phyloP scores from a whole-genome alignment of 2,797 vertebrate species.

The Acanthurus leucopareius region DNA sequence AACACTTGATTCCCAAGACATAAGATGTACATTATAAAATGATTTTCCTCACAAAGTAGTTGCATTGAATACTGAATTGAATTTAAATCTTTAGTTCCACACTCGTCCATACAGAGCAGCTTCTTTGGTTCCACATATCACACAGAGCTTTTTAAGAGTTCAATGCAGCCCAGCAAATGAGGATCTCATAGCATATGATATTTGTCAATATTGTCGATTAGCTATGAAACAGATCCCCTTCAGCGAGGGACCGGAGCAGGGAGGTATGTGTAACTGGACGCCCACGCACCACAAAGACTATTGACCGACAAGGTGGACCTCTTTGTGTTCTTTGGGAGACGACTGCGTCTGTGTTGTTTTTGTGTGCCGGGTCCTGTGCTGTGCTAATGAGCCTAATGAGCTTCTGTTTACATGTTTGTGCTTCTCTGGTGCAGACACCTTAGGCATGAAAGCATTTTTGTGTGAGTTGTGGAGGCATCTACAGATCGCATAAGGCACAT shows the following conservation, averaged over 20 bases:
- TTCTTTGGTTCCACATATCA: too few species aligned
- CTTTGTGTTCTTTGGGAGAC: constrained; percentile 45
- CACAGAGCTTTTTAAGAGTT: too few species aligned
- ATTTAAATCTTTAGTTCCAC: not conserved
- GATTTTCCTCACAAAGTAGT: not conserved
- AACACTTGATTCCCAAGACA: not conserved
- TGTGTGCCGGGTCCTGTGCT: constrained; percentile 13
- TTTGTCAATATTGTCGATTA: constrained; percentile 82
- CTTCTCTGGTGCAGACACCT: constrained; percentile 54
- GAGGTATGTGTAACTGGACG: constrained; percentile 76
- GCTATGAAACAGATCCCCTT: constrained; percentile 82
- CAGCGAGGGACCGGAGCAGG: constrained; percentile 67
- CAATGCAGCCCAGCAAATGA: constrained; percentile 36
- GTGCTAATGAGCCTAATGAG: constrained; percentile 74
- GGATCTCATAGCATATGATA: constrained; percentile 74
- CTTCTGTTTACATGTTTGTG: constrained; percentile 58
- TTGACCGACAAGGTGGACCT: constrained; percentile 76
- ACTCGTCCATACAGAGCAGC: too few species aligned
- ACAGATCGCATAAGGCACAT: not conserved
- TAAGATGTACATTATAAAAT: not conserved
- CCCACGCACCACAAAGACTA: constrained; percentile 66
- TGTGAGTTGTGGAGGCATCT: constrained; percentile 44
- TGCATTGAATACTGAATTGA: not conserved
- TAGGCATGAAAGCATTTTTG: constrained; percentile 36
- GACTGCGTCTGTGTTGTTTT: constrained; percentile 8